Conservation (phyloP, 2,888 invertebrate species). For the Auanema sp. region DNA sequence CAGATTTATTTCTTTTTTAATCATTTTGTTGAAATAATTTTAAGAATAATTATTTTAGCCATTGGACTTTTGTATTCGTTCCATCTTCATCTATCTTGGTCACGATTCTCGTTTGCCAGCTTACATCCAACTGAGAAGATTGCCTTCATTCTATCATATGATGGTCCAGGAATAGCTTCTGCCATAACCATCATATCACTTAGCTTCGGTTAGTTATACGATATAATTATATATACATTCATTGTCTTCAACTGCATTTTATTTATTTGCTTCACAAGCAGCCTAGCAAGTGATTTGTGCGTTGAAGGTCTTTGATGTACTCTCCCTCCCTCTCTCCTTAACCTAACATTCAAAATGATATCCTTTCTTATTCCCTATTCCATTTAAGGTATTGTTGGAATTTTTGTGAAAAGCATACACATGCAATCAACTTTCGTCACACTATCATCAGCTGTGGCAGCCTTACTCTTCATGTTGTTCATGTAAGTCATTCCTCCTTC, state of each 20-base stretch:
- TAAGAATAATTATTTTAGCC: constrained; percentile 24
- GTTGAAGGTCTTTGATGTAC: too few relatives aligned
- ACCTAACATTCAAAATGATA: neutral
- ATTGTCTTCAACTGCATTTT: constrained; percentile 5
- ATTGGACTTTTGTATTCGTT: constrained; percentile 47
- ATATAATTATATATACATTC: constrained; percentile 2
- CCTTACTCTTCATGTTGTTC: constrained; percentile 45
- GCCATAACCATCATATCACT: constrained; percentile 39
- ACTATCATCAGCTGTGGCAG: constrained; percentile 44
- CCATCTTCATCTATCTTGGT: constrained; percentile 47
- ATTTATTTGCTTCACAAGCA: neutral
- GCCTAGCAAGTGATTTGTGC: too few relatives aligned
- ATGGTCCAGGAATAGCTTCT: constrained; percentile 50
- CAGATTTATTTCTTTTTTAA: too few relatives aligned
- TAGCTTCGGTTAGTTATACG: constrained; percentile 38
- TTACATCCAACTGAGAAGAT: constrained; percentile 63
- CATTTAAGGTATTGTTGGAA: constrained; percentile 44
- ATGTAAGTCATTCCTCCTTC: constrained; percentile 24
- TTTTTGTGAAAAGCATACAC: constrained; percentile 36
- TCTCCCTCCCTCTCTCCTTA: constrained; percentile 4
- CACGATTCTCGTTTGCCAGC: constrained; percentile 56
- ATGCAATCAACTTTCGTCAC: constrained; percentile 47
- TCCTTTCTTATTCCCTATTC: too few relatives aligned
- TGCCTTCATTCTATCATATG: constrained; percentile 60
- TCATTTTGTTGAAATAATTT: too few relatives aligned